Evolutionary conservation across 2,888 invertebrate species (phyloP).

Genomic region (Mythimna loreyi): DNA sequence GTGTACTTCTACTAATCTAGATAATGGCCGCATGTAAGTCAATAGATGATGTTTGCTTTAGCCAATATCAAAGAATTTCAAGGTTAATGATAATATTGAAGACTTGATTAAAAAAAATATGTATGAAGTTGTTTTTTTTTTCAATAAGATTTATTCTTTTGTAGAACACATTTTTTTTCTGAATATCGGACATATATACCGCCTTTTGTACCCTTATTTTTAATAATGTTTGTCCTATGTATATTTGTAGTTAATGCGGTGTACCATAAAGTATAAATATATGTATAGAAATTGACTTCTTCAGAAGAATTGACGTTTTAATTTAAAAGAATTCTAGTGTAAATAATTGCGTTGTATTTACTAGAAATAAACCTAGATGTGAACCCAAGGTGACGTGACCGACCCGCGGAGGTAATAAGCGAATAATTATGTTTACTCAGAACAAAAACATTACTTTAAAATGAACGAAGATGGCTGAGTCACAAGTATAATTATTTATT

Average conservation of each 20-base stretch:
- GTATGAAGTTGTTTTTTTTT: no score
- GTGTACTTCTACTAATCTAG: slow-evolving; percentile 55
- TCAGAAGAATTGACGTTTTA: not conserved
- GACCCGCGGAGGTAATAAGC: slow-evolving; percentile 52
- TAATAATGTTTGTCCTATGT: no score
- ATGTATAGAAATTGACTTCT: not conserved
- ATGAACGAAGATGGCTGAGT: slow-evolving; percentile 46
- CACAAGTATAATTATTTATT: slow-evolving; percentile 21
- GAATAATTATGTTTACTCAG: slow-evolving; percentile 56
- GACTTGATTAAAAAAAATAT: not conserved
- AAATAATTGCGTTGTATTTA: slow-evolving; percentile 20
- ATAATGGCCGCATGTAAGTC: slow-evolving; percentile 45
- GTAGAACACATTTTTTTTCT: no score
- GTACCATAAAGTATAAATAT: no score
- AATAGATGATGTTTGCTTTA: slow-evolving; percentile 53
- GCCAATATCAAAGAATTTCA: slow-evolving; percentile 42
- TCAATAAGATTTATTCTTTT: no score
- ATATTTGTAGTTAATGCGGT: no score
- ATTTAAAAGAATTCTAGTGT: slow-evolving; percentile 1
- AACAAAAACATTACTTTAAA: slow-evolving; percentile 53
- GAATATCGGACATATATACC: no score
- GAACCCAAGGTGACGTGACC: slow-evolving; percentile 56
- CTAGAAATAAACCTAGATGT: slow-evolving; percentile 52
- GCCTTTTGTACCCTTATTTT: no score
- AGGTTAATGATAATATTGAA: slow-evolving; percentile 42